Percentiles rank a stretch among this genome's conserved stretches.
phyloP scores from a whole-genome alignment of 1,140 invertebrate genomes.

The Marisa cornuarietis region DNA sequence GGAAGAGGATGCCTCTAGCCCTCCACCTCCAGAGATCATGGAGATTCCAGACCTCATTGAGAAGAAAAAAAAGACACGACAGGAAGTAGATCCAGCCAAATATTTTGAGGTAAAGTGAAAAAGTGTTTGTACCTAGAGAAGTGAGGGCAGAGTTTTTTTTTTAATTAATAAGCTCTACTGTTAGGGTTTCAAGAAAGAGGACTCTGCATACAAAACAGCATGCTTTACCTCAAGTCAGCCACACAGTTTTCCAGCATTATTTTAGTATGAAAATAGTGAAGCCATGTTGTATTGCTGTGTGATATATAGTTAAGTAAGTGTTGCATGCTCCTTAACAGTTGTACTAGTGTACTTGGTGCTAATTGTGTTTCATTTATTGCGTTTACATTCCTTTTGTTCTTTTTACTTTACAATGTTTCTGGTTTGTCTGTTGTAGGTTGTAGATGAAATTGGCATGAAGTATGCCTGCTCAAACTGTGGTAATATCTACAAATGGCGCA shows the following conservation, averaged over 20 bases:
- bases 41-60: conserved; percentile 10
- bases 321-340: too few species aligned
- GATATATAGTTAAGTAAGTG: too few species aligned
- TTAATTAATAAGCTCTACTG: too few species aligned
- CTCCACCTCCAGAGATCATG: conserved; percentile 3
- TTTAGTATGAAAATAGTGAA: too few species aligned
- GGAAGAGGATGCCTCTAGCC: conserved; percentile 28
- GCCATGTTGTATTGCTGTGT: too few species aligned
- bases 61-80: conserved; percentile 58
- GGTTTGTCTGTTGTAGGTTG: conserved; percentile 2
- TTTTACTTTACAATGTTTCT: not conserved
- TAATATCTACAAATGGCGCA: conserved; percentile 66
- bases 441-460: conserved; percentile 58
- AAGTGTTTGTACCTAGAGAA: not conserved
- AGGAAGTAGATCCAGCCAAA: conserved; percentile 63
- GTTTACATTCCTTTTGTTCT: not conserved
- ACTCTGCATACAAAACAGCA: too few species aligned
- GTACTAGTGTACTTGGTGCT: too few species aligned
- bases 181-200: too few species aligned
- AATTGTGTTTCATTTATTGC: too few species aligned
- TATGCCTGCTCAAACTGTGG: conserved; percentile 66
- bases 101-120: conserved; percentile 52
- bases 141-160: too few species aligned
- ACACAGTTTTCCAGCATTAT: too few species aligned
- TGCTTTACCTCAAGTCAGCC: too few species aligned